Conservation (phyloP, 2,113 vertebrate species). For the Ceyx melanurus region DNA sequence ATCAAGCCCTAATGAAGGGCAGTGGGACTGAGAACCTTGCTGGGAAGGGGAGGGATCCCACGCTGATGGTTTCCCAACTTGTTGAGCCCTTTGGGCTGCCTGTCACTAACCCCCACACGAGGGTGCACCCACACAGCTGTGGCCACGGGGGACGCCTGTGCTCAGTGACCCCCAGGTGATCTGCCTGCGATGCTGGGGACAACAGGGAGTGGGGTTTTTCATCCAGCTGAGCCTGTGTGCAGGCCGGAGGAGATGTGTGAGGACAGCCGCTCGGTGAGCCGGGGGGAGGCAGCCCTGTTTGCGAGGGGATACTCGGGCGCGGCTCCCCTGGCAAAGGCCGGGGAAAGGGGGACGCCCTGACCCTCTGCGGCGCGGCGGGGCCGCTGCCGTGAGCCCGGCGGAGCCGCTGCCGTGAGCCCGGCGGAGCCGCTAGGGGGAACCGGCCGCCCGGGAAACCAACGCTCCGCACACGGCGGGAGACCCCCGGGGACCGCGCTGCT, state of each 20-base stretch:
- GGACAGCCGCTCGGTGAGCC: neutral
- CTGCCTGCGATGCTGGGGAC: rapidly evolving
- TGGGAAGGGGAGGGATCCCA: rapidly evolving
- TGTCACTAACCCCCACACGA: rapidly evolving
- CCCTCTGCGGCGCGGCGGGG: neutral
- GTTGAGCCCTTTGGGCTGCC: rapidly evolving
- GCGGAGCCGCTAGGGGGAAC: constrained; percentile 36
- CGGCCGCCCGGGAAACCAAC: neutral
- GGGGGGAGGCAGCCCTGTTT: rapidly evolving
- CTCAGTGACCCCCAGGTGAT: rapidly evolving
- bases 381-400: too few species aligned
- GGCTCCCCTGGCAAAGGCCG: rapidly evolving
- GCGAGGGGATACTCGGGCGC: neutral
- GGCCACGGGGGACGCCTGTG: too few species aligned
- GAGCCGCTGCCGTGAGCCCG: too few species aligned
- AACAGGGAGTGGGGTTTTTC: rapidly evolving
- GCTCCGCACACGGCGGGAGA: neutral
- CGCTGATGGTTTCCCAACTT: rapidly evolving
- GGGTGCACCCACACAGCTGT: rapidly evolving
- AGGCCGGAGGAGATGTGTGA: rapidly evolving
- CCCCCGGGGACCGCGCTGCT: neutral
- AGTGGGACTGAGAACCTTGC: neutral
- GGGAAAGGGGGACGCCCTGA: too few species aligned
- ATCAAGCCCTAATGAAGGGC: neutral
- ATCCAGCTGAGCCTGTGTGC: too few species aligned